Evolutionary conservation across 1,140 invertebrate species (phyloP), one percentile per base, ranked within the genome.

Genomic region (Helicoverpa armigera): DNA sequence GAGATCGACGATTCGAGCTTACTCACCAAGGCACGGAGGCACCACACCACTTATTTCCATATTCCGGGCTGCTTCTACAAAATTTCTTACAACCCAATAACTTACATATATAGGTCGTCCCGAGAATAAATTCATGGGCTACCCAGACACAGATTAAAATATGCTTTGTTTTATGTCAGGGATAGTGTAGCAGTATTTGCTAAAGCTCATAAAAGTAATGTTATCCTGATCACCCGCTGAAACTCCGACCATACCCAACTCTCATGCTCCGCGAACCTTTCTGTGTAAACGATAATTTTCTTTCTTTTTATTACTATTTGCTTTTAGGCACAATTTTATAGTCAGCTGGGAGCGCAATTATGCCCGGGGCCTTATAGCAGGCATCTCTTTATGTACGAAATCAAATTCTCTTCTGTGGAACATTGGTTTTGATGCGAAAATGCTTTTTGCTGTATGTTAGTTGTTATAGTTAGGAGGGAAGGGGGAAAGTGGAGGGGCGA

Each of bases 291-390:
- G 84, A 85, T 85, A 85, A 87, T 87, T 90, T 88, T 88, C 85
- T 87, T 87, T 87, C 80, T 89, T 90, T 92, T 92, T 92, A 92
- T 91, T 89, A 88, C 88, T 88, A 83, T 92, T 92, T 92, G 91
- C 91, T 92, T 92, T 92, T 91, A 92, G 89, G 86, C 88, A 84
- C 82, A 88, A 87, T 88, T 90, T 92, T 88, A 90, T 89, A 86
- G 83, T 65, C 76, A 50, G 69, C 74, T 11, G 23, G 65, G 65
- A 74, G 74, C 65, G 35, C 82, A 83, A 83, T 83, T 83, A 80
- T 65, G 76, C 16, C 75, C 51, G 50, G 50, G 79, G 60, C 50
- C 76, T 73, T 58, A 51, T 48, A 18, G 58, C 53, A 69, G 53
- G 65, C 69, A 31, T 48, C 50, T 65, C 69, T 72, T 61, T 67